A percentile compares a stretch with the other conserved stretches of the same genome.
Evolutionary conservation across 2,888 invertebrate genomes (phyloP).

Genomic region (Cantharis rufa): DNA sequence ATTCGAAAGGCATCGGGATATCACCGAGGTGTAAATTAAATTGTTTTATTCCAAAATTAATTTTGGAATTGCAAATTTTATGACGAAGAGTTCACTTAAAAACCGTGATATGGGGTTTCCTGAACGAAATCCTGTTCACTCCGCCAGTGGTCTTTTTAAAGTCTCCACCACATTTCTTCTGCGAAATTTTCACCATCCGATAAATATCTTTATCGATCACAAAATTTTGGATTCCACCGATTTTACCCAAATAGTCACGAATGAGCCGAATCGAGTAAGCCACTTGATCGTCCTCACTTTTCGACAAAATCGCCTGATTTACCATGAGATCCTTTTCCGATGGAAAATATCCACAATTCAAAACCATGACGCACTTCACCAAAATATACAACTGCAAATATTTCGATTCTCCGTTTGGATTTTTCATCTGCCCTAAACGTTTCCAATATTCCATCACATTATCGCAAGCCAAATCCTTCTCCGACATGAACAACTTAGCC

Average conservation of each 20-base stretch:
- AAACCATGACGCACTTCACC: slow-evolving; percentile 15
- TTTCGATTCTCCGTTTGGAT: slow-evolving; percentile 10
- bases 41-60: too few relatives aligned
- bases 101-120: not conserved
- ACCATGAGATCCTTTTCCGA: slow-evolving; percentile 4
- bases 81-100: not conserved
- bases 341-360: slow-evolving; percentile 9
- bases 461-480: slow-evolving; percentile 9
- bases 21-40: too few relatives aligned
- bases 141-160: slow-evolving; percentile 4
- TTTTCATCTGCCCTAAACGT: slow-evolving; percentile 9
- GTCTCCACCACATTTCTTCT: slow-evolving; percentile 11
- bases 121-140: not conserved
- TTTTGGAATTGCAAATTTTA: not conserved
- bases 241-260: slow-evolving; percentile 12
- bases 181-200: slow-evolving; percentile 13
- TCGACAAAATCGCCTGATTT: slow-evolving; percentile 1
- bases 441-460: slow-evolving; percentile 16
- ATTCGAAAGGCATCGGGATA: too few relatives aligned
- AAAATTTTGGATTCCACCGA: slow-evolving; percentile 17
- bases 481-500: slow-evolving; percentile 13
- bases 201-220: slow-evolving; percentile 11
- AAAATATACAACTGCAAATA: slow-evolving; percentile 16
- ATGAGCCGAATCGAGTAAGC: slow-evolving; percentile 6
- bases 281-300: slow-evolving; percentile 2